phyloP scores from a whole-genome alignment of 2,888 invertebrate species.

The Drosophila nr. medialis region DNA sequence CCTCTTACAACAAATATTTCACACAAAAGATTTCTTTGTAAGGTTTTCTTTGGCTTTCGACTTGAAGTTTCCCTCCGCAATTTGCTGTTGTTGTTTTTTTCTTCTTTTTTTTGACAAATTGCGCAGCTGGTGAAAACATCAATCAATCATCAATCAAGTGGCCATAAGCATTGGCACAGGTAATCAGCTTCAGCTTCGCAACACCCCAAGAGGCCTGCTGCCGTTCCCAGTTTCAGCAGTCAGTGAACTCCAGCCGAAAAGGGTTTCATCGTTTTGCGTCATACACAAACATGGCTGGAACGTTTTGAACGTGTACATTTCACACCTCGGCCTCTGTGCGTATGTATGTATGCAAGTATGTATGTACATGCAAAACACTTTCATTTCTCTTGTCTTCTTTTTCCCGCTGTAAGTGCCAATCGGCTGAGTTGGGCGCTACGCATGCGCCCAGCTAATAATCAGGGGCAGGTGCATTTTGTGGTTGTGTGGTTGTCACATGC shows the following conservation, averaged over 20 bases:
- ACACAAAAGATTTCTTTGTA: conserved; percentile 39
- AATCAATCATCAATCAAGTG: conserved; percentile 75
- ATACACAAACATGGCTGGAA: conserved; percentile 28
- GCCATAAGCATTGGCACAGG: conserved; percentile 32
- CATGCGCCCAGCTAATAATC: conserved; percentile 48
- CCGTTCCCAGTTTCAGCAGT: conserved; percentile 16
- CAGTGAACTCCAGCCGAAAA: conserved; percentile 56
- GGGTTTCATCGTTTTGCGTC: conserved; percentile 48
- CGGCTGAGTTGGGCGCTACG: conserved; percentile 44
- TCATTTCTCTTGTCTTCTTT: conserved; percentile 45
- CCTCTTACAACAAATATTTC: conserved; percentile 21
- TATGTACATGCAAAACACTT: conserved; percentile 65
- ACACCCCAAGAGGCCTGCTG: conserved; percentile 19
- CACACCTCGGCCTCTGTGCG: conserved; percentile 39
- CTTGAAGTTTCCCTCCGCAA: conserved; percentile 40
- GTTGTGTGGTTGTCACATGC: conserved; percentile 51
- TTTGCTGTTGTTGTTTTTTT: conserved; percentile 22
- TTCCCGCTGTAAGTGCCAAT: conserved; percentile 23
- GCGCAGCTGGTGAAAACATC: conserved; percentile 69
- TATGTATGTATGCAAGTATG: conserved; percentile 17
- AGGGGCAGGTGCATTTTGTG: conserved; percentile 34
- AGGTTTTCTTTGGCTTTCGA: conserved; percentile 33
- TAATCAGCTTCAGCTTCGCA: conserved; percentile 35
- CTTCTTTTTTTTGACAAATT: conserved; percentile 62
- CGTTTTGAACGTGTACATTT: conserved; percentile 65